Percentiles rank a stretch among this genome's conserved stretches.
These are phyloP conservation scores for Phenganax stokvisi DNA, from an alignment of 92 coral and sea anemone species.

Conservation along the genomic window DNA sequence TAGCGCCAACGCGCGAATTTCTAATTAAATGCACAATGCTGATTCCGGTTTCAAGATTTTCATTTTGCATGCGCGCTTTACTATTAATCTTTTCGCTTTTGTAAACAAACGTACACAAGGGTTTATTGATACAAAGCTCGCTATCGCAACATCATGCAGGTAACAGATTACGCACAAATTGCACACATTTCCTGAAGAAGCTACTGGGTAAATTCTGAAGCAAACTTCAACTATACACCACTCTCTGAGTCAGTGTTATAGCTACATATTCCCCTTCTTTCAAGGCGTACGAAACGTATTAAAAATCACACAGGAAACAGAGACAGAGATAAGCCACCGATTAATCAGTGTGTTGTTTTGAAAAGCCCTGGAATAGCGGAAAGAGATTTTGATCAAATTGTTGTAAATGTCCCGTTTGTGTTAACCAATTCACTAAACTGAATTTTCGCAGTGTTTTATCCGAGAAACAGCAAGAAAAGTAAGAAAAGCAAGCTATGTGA, in stretches of 20 bases:
- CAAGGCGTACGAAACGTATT: neutral
- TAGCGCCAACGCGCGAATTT: too few species aligned
- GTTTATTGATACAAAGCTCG: neutral
- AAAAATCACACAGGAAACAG: constrained; percentile 12
- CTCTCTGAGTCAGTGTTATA: neutral
- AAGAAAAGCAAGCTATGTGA: too few species aligned
- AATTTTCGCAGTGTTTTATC: too few species aligned
- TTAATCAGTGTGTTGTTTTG: neutral
- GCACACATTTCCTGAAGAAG: neutral
- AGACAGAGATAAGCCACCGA: neutral
- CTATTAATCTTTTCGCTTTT: constrained; percentile 7
- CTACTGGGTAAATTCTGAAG: too few species aligned
- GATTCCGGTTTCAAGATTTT: too few species aligned
- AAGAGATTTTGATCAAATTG: constrained; percentile 13
- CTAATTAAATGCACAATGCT: too few species aligned
- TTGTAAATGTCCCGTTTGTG: neutral
- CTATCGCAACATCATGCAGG: neutral
- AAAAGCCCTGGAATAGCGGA: neutral
- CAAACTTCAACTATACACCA: too few species aligned
- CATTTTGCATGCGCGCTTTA: neutral
- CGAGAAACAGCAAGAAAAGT: too few species aligned
- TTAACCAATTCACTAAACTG: neutral
- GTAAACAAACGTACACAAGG: constrained; percentile 5
- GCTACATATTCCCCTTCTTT: neutral
- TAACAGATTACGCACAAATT: neutral